These are phyloP conservation scores for Hoplodrina blanda DNA, from an alignment of 2,888 invertebrate species.

Conservation along the genomic window DNA sequence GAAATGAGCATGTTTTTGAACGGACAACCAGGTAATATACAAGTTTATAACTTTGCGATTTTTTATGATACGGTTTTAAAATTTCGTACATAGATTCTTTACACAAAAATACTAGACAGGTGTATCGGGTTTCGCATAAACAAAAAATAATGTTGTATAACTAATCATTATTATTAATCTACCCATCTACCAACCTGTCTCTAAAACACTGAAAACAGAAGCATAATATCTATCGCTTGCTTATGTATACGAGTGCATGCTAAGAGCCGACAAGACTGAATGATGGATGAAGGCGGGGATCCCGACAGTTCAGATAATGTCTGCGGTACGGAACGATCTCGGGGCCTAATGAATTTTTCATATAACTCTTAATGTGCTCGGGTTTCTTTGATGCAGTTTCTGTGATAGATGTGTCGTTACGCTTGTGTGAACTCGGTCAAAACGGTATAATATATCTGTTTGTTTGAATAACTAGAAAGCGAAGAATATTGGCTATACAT, in stretches of 20 bases:
- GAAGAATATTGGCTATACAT: neutral
- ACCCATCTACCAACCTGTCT: neutral
- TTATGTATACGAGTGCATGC: conserved; percentile 52
- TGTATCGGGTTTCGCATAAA: too few species aligned
- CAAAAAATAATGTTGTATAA: too few species aligned
- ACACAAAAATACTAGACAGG: too few species aligned
- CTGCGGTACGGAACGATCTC: conserved; percentile 61
- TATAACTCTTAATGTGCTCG: conserved; percentile 62
- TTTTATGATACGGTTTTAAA: too few species aligned
- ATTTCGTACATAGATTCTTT: too few species aligned
- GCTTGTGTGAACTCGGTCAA: conserved; percentile 34
- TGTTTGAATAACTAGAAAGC: neutral
- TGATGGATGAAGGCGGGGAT: conserved; percentile 76
- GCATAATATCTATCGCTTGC: conserved; percentile 29
- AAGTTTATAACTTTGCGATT: too few species aligned
- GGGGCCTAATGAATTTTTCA: conserved; percentile 66
- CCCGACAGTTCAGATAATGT: conserved; percentile 65
- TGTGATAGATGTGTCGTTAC: conserved; percentile 51
- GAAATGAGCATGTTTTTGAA: too few species aligned
- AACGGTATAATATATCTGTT: conserved; percentile 9
- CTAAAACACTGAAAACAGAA: conserved; percentile 24
- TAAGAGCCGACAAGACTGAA: conserved; percentile 69
- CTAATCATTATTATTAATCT: neutral
- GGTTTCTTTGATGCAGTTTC: conserved; percentile 58
- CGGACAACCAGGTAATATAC: too few species aligned